A percentile compares a stretch with the other conserved stretches of the same genome.
Evolutionary conservation across 1,140 invertebrate species (phyloP).

Genomic region (Dendroctonus valens): DNA sequence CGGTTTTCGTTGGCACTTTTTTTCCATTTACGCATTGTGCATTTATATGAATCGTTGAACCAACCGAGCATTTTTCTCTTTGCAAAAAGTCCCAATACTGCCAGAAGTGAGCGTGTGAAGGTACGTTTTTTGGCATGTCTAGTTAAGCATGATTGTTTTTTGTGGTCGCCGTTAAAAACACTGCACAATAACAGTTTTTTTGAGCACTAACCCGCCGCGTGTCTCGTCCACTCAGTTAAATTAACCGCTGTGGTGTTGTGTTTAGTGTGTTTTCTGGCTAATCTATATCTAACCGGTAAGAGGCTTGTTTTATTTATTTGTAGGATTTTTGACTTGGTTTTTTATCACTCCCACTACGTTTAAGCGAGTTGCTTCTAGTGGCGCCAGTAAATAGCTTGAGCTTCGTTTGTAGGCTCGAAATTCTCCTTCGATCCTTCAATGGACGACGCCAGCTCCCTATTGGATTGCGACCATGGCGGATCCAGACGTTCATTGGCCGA

Average conservation of each 20-base stretch:
- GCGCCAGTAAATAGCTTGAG: not conserved
- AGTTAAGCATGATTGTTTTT: conserved; percentile 13
- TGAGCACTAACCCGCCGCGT: not conserved
- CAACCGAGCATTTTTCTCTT: conserved; percentile 10
- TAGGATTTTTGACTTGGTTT: conserved; percentile 4
- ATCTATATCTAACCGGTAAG: conserved; percentile 25
- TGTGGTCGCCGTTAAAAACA: not conserved
- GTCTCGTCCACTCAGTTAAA: not conserved
- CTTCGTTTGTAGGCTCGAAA: conserved; percentile 58
- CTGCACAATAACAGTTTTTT: not conserved
- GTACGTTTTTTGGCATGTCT: conserved; percentile 26
- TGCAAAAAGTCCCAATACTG: conserved; percentile 26
- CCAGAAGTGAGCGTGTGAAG: conserved; percentile 33
- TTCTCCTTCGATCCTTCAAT: conserved; percentile 67
- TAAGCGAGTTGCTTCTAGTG: not conserved
- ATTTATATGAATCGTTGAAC: not conserved
- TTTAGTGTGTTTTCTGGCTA: conserved; percentile 23
- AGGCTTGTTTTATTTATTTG: conserved; percentile 11
- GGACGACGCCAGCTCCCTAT: conserved; percentile 64
- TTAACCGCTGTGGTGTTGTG: conserved; percentile 9
- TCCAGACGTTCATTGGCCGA: conserved; percentile 76
- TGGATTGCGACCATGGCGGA: conserved; percentile 58
- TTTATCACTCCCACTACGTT: conserved; percentile 1
- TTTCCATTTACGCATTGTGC: no score
- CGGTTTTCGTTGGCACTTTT: not conserved